Evolutionary conservation across 2,113 vertebrate genomes (phyloP).

Genomic region (Empidonax traillii): DNA sequence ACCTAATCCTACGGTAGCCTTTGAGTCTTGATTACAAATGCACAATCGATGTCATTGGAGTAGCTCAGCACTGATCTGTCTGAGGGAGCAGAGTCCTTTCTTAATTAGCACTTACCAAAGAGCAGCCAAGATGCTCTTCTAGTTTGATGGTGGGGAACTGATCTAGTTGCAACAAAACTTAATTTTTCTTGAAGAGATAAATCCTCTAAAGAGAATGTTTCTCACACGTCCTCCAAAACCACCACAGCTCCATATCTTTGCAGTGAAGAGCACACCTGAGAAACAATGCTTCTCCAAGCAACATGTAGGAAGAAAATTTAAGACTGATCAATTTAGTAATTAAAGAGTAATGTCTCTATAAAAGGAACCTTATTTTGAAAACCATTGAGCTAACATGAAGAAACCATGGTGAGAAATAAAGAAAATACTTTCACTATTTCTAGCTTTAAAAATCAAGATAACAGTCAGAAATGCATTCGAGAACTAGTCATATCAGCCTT

Average conservation of each 20-base stretch:
- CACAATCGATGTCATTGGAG: not conserved
- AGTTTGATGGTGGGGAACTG: not conserved
- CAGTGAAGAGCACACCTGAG: not conserved
- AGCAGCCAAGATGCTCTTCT: not conserved
- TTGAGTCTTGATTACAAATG: slow-evolving; percentile 31
- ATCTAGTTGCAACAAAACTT: not conserved
- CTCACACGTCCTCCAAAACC: not conserved
- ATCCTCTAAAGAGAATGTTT: not conserved
- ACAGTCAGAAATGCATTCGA: not conserved
- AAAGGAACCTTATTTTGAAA: not conserved
- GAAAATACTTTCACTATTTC: not conserved
- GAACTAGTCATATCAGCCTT: not conserved
- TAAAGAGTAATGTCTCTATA: not conserved
- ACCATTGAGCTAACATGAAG: not conserved
- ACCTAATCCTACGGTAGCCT: not conserved
- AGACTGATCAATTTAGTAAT: not conserved
- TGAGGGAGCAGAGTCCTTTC: not conserved
- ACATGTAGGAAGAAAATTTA: not conserved
- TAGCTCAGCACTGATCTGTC: not conserved
- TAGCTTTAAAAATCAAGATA: not conserved
- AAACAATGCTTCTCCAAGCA: not conserved
- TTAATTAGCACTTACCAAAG: not conserved
- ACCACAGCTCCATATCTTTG: not conserved
- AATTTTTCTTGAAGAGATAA: not conserved
- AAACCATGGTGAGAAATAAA: not conserved